Evolutionary conservation across 2,797 vertebrate genomes (phyloP).

Genomic region (Microchirus variegatus): DNA sequence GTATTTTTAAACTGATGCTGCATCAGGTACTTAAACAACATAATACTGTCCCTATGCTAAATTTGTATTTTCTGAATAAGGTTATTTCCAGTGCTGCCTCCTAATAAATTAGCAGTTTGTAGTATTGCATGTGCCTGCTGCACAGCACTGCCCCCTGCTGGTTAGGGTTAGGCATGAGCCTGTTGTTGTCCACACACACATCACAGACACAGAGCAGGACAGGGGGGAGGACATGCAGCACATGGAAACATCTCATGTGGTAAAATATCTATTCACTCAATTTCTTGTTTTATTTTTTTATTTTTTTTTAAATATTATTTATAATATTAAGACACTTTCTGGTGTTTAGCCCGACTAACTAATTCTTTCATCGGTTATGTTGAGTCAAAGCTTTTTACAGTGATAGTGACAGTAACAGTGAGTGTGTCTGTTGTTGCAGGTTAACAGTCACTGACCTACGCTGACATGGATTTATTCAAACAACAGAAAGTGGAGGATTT

Average conservation of each 20-base stretch:
- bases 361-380: too few species aligned
- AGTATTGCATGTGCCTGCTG: too few species aligned
- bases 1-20: too few species aligned
- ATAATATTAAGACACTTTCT: not conserved
- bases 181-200: not conserved
- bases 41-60: too few species aligned
- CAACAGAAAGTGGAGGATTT: constrained; percentile 93
- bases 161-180: not conserved
- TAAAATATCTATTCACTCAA: not conserved
- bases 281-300: too few species aligned
- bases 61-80: too few species aligned
- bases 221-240: not conserved
- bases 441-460: constrained; percentile 17
- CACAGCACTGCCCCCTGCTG: not conserved
- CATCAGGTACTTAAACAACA: too few species aligned
- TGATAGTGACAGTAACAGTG: not conserved
- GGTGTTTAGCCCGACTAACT: not conserved
- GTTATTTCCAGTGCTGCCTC: too few species aligned
- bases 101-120: too few species aligned
- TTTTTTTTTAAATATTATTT: not conserved
- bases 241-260: not conserved
- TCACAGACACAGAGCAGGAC: not conserved
- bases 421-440: not conserved
- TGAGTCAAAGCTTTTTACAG: too few species aligned
- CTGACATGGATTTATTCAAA: constrained; percentile 90